These are phyloP conservation scores for Drosophila mulleri DNA, from an alignment of 2,888 invertebrate species.

Conservation along the genomic window DNA sequence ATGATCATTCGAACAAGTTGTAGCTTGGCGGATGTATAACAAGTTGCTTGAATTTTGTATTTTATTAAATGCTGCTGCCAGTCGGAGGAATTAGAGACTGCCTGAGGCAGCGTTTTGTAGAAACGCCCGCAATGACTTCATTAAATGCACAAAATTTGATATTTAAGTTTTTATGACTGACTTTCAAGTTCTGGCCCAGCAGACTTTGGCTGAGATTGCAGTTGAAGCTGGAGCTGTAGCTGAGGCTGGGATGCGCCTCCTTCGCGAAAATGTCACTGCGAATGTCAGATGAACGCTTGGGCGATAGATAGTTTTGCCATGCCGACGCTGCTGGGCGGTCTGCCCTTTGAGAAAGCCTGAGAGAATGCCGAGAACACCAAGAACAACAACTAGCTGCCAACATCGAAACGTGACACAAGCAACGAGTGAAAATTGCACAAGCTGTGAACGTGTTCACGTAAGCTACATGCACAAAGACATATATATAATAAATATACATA, in stretches of 20 bases:
- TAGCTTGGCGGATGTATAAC: constrained; percentile 71
- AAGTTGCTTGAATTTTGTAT: constrained; percentile 48
- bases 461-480: not conserved
- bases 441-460: constrained; percentile 59
- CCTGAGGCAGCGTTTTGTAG: constrained; percentile 43
- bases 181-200: constrained; percentile 39
- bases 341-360: constrained; percentile 65
- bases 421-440: constrained; percentile 70
- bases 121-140: constrained; percentile 72
- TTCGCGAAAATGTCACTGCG: constrained; percentile 69
- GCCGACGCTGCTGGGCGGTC: constrained; percentile 27
- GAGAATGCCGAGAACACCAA: constrained; percentile 27
- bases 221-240: constrained; percentile 2
- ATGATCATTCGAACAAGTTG: constrained; percentile 50
- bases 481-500: not conserved
- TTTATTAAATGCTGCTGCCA: constrained; percentile 27
- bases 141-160: constrained; percentile 76
- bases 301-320: constrained; percentile 30
- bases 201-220: not conserved
- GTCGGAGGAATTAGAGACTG: constrained; percentile 30
- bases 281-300: constrained; percentile 66
- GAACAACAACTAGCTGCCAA: constrained; percentile 58
- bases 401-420: constrained; percentile 61
- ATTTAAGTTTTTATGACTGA: constrained; percentile 68
- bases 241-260: constrained; percentile 9